A percentile compares a stretch with the other conserved stretches of the same genome.
Conservation (phyloP, 2,797 vertebrate genomes). For the Microchirus variegatus region DNA sequence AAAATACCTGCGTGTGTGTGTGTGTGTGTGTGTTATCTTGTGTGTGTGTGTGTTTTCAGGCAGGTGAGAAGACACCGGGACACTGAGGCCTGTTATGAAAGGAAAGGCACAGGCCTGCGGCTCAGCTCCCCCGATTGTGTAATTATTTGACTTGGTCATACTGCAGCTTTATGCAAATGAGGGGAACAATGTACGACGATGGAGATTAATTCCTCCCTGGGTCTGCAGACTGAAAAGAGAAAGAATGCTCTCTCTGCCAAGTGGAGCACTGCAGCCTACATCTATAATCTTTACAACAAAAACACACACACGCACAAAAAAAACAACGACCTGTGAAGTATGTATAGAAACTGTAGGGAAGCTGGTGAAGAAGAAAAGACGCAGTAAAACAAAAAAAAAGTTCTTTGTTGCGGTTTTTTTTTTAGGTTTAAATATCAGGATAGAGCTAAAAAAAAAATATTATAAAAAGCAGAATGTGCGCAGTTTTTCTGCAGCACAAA, state of each 20-base stretch:
- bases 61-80: constrained; percentile 70
- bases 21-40: no score
- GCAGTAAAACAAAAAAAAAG: no score
- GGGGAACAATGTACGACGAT: constrained; percentile 86
- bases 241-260: constrained; percentile 73
- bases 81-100: constrained; percentile 71
- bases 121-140: constrained; percentile 79
- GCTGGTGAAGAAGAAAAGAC: constrained; percentile 1
- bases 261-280: constrained; percentile 64
- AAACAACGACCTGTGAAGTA: constrained; percentile 30
- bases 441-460: no score
- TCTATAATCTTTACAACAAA: constrained; percentile 39
- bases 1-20: constrained; percentile 58
- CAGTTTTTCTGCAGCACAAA: constrained; percentile 23
- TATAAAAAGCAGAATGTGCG: constrained; percentile 6
- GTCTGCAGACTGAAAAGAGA: constrained; percentile 70
- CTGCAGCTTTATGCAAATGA: constrained; percentile 97
- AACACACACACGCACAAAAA: constrained; percentile 17
- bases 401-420: constrained; percentile 4
- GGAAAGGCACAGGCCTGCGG: constrained; percentile 73
- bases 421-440: not conserved
- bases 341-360: constrained; percentile 14
- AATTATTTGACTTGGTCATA: constrained; percentile 93
- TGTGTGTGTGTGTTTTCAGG: constrained; percentile 38
- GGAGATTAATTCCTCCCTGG: constrained; percentile 85